Evolutionary conservation across 2,797 vertebrate species (phyloP).

Genomic region (Premnoplex brunnescens): DNA sequence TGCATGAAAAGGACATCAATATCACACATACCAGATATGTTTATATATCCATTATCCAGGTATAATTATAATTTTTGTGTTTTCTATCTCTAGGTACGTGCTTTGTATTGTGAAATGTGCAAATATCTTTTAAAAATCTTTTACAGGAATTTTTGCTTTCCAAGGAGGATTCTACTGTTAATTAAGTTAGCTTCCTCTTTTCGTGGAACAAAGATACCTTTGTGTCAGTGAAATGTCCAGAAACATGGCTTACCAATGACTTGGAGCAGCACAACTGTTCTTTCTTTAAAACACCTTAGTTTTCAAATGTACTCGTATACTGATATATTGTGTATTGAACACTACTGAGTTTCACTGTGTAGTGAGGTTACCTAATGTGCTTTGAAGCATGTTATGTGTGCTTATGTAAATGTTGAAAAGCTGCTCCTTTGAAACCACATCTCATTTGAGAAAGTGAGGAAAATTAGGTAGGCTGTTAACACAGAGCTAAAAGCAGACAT

Average conservation of each 20-base stretch:
- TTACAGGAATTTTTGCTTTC: neutral
- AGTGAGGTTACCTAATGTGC: neutral
- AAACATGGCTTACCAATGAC: neutral
- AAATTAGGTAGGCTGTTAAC: conserved; percentile 36
- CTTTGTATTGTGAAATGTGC: neutral
- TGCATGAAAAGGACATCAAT: neutral
- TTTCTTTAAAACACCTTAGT: neutral
- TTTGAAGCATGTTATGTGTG: neutral
- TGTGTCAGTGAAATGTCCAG: neutral
- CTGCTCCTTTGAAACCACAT: conserved; percentile 1
- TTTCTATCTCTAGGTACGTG: neutral
- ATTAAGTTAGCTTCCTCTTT: neutral
- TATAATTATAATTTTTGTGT: neutral
- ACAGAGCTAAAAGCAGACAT: conserved; percentile 14
- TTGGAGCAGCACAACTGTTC: neutral
- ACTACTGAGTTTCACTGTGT: neutral
- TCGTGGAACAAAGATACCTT: neutral
- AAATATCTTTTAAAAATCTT: neutral
- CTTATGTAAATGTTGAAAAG: neutral
- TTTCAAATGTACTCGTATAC: neutral
- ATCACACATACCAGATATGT: neutral
- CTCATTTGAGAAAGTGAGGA: neutral
- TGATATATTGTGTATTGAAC: neutral
- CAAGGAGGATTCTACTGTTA: neutral
- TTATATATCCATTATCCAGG: neutral